Evolutionary conservation across 1,140 invertebrate species (phyloP).

Genomic region (Zaprionus camerounensis): DNA sequence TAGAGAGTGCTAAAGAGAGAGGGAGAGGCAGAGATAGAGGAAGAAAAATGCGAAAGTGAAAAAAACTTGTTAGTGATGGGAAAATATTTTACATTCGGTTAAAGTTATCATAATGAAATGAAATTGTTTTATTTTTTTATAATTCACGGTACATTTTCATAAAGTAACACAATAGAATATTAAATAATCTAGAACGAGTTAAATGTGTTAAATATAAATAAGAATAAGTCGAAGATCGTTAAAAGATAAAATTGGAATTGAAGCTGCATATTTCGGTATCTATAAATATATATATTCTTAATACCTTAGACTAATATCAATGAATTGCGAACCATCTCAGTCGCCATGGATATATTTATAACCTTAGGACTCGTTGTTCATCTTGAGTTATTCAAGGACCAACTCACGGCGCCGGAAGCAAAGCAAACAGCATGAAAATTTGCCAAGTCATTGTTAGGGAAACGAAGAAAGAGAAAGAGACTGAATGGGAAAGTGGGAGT

Average conservation of each 20-base stretch:
- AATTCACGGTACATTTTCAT: no score
- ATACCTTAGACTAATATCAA: not conserved
- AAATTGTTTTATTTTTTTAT: no score
- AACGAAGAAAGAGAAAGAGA: slow-evolving; percentile 14
- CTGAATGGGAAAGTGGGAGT: no score
- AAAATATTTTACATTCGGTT: not conserved
- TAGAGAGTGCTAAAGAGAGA: not conserved
- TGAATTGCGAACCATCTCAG: not conserved
- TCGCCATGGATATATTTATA: not conserved
- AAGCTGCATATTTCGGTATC: not conserved
- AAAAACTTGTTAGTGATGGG: not conserved
- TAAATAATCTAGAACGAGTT: no score
- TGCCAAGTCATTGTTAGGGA: slow-evolving; percentile 67
- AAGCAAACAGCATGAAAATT: slow-evolving; percentile 74
- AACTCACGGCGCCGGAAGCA: slow-evolving; percentile 57
- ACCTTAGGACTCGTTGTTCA: not conserved
- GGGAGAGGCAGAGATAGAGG: not conserved
- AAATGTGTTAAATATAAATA: not conserved
- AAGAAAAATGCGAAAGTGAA: not conserved
- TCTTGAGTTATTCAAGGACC: not conserved
- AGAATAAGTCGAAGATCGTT: not conserved
- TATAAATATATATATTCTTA: not conserved
- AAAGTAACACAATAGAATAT: no score
- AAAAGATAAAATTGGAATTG: not conserved
- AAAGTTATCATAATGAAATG: no score